A percentile compares a stretch with the other conserved stretches of the same genome.
phyloP scores from a whole-genome alignment of 2,797 vertebrate genomes.

The Poeciliopsis gracilis region DNA sequence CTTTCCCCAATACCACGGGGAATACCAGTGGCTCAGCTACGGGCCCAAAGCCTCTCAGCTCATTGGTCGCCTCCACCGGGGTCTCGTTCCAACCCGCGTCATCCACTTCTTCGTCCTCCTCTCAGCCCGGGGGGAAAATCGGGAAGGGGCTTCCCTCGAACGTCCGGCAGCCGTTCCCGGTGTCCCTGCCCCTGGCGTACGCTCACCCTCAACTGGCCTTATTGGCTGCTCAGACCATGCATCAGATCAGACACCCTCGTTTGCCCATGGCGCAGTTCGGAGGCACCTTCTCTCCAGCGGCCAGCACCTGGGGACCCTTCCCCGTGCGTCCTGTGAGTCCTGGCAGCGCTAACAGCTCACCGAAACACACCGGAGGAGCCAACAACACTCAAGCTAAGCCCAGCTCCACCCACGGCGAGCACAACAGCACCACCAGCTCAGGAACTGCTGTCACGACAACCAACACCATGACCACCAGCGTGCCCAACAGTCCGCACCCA shows the following conservation, averaged over 20 bases:
- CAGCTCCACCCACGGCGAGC: conserved; percentile 81
- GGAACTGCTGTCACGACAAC: conserved; percentile 72
- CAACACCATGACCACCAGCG: conserved; percentile 79
- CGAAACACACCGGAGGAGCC: conserved; percentile 89
- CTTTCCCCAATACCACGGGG: conserved; percentile 88
- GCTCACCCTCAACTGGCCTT: conserved; percentile 97
- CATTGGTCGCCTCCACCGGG: conserved; percentile 86
- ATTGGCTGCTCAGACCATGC: conserved; percentile 97
- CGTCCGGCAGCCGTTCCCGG: conserved; percentile 92
- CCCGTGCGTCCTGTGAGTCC: conserved; percentile 97
- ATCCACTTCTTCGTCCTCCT: conserved; percentile 79
- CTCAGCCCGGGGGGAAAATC: conserved; percentile 88
- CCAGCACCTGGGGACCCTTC: conserved; percentile 98
- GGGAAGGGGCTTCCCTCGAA: conserved; percentile 91
- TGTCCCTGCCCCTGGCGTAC: conserved; percentile 94
- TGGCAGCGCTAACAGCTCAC: conserved; percentile 94
- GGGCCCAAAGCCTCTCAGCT: conserved; percentile 89
- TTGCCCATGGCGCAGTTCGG: conserved; percentile 98
- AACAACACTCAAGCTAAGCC: conserved; percentile 58
- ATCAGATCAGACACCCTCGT: conserved; percentile 97
- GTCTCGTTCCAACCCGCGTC: conserved; percentile 90
- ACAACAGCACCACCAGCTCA: conserved; percentile 70
- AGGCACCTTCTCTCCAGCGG: conserved; percentile 93
- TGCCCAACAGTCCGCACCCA: conserved; percentile 76
- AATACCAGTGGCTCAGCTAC: conserved; percentile 85